Percentiles rank a stretch among this genome's conserved stretches.
Conservation (phyloP, 1,140 invertebrate genomes). For the Macrobrachium nipponense region DNA sequence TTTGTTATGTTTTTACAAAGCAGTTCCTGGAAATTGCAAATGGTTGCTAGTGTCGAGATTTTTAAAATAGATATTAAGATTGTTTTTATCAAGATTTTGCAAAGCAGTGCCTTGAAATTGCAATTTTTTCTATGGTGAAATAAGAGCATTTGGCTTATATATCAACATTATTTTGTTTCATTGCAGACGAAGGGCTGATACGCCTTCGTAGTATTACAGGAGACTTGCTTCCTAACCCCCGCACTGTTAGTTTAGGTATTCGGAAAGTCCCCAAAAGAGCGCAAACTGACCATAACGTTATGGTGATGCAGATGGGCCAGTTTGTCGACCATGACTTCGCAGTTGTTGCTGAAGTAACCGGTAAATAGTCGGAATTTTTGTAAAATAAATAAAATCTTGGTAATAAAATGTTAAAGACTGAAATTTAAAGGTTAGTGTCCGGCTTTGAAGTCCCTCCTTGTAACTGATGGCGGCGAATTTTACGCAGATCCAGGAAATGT, state of each 20-base stretch:
- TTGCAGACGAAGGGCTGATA: constrained; percentile 19
- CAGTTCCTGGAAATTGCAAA: no score
- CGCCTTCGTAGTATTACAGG: background rate
- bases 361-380: background rate
- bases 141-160: no score
- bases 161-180: background rate
- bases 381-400: no score
- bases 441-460: background rate
- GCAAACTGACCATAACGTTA: constrained; percentile 9
- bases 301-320: constrained; percentile 34
- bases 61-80: no score
- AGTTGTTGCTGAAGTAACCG: background rate
- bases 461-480: no score
- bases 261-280: background rate
- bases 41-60: no score
- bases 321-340: constrained; percentile 31
- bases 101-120: no score
- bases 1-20: no score
- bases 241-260: background rate
- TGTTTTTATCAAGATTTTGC: no score
- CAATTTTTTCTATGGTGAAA: no score
- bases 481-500: background rate
- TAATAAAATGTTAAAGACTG: no score
- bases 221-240: constrained; percentile 28
- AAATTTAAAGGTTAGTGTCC: background rate